phyloP scores from a whole-genome alignment of 2,888 invertebrate genomes.

The Toxonevra muliebris region DNA sequence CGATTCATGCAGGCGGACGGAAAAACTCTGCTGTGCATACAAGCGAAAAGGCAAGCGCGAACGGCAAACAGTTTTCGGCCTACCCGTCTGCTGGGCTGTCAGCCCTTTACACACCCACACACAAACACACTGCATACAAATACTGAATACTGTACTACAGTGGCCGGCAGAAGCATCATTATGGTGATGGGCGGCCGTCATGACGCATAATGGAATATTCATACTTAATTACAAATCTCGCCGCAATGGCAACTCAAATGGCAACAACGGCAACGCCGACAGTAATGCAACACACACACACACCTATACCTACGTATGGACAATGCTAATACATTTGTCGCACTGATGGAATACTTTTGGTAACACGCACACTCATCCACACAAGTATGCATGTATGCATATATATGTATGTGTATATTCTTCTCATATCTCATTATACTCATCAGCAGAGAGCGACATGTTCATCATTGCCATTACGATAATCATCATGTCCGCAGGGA shows the following conservation, averaged over 20 bases:
- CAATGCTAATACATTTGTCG: background rate
- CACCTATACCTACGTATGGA: background rate
- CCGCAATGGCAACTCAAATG: constrained; percentile 23
- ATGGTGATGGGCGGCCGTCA: constrained; percentile 57
- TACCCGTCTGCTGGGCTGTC: too few species aligned
- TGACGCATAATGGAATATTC: constrained; percentile 45
- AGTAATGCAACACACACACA: too few species aligned
- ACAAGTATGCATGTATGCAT: background rate
- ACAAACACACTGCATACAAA: background rate
- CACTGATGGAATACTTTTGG: constrained; percentile 8
- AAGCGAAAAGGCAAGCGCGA: too few species aligned
- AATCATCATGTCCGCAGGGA: constrained; percentile 22
- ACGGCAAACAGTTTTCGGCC: too few species aligned
- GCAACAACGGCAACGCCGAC: constrained; percentile 6
- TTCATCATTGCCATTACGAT: constrained; percentile 21
- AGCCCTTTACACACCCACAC: background rate
- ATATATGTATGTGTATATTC: background rate
- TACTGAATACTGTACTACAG: background rate
- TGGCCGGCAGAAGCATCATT: background rate
- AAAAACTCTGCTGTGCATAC: too few species aligned
- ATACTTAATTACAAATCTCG: constrained; percentile 32
- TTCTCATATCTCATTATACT: background rate
- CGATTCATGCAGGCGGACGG: background rate
- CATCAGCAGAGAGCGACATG: background rate
- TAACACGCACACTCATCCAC: background rate